phyloP scores from a whole-genome alignment of 2,797 vertebrate genomes.

The Spondyliosoma cantharus region DNA sequence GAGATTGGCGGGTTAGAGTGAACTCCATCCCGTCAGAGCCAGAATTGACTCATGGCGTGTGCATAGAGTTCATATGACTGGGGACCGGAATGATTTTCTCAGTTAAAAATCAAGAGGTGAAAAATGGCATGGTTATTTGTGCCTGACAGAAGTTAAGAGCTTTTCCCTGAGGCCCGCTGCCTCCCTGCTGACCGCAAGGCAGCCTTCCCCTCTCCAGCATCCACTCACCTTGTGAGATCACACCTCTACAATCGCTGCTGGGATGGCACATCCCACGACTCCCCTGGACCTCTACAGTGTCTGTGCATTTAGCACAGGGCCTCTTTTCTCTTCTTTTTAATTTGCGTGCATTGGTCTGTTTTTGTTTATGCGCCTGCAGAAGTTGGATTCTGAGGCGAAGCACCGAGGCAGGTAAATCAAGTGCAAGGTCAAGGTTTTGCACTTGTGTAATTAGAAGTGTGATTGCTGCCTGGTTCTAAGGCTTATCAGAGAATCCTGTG shows the following conservation, averaged over 20 bases:
- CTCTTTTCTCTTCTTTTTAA: conserved; percentile 5
- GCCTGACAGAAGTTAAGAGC: conserved; percentile 91
- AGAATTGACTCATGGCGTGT: conserved; percentile 85
- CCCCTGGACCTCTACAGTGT: conserved; percentile 31
- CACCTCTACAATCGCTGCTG: conserved; percentile 66
- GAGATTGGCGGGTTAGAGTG: conserved; percentile 40
- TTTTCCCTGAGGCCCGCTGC: conserved; percentile 83
- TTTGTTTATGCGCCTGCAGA: conserved; percentile 35
- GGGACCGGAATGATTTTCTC: conserved; percentile 84
- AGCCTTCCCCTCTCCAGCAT: conserved; percentile 84
- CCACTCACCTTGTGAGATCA: conserved; percentile 85
- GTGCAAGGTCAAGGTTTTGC: conserved; percentile 70
- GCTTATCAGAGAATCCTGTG: conserved; percentile 66
- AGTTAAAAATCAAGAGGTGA: conserved; percentile 87
- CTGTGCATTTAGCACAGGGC: conserved; percentile 20
- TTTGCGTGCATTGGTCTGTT: conserved; percentile 13
- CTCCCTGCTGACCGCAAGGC: conserved; percentile 86
- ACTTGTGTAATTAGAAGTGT: conserved; percentile 72
- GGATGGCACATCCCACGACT: conserved; percentile 64
- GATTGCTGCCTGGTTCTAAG: conserved; percentile 66
- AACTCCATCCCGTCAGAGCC: conserved; percentile 70
- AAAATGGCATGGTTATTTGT: conserved; percentile 89
- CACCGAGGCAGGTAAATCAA: conserved; percentile 50
- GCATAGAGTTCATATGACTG: conserved; percentile 86
- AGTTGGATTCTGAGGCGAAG: conserved; percentile 23